A percentile compares a stretch with the other conserved stretches of the same genome.
Conservation (phyloP, 2,797 vertebrate genomes). For the Pantherophis alleghaniensis region DNA sequence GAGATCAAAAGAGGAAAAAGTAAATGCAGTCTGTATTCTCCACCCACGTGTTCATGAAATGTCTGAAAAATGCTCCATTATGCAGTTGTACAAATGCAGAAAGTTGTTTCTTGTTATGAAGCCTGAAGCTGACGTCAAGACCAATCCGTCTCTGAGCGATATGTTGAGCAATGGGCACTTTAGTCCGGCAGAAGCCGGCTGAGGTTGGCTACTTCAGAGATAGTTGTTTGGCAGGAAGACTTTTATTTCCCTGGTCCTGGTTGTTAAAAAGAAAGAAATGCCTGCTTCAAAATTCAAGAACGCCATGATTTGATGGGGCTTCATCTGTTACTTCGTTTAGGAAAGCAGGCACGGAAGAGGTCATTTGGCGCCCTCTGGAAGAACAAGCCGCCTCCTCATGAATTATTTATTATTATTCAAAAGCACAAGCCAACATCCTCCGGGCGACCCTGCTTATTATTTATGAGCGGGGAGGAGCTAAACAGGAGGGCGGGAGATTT, state of each 20-base stretch:
- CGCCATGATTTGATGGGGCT: not conserved
- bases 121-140: not conserved
- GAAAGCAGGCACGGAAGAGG: not conserved
- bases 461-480: not conserved
- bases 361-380: accelerated
- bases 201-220: not conserved
- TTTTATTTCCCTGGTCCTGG: not conserved
- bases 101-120: not conserved
- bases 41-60: not conserved
- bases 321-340: not conserved
- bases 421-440: not conserved
- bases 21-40: not conserved
- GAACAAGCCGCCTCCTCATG: accelerated
- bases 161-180: not conserved
- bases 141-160: not conserved
- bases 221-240: not conserved
- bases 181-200: not conserved
- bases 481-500: not conserved
- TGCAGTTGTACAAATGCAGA: not conserved
- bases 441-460: not conserved
- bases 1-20: not conserved
- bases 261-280: not conserved
- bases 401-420: not conserved
- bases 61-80: not conserved
- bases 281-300: not conserved